Percentiles rank a stretch among this genome's conserved stretches.
Evolutionary conservation across 1,140 invertebrate species (phyloP).

Genomic region (Aphis gossypii): DNA sequence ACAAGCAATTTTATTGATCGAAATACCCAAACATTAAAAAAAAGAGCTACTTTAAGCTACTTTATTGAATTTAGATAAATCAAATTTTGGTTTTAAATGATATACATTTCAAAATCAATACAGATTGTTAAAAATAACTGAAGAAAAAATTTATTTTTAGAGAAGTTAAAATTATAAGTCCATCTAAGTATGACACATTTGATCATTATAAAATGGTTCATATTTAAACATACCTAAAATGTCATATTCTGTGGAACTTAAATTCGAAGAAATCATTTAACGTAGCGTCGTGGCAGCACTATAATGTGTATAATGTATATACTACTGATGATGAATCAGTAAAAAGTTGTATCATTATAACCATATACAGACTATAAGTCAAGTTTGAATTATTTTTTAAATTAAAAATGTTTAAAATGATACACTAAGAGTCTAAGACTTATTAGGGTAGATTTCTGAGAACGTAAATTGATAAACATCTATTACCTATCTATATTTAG

Average conservation of each 20-base stretch:
- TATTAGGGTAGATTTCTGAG: background rate
- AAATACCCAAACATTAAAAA: background rate
- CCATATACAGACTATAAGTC: background rate
- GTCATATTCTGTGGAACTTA: background rate
- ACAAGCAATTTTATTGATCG: background rate
- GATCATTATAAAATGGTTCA: background rate
- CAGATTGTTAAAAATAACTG: background rate
- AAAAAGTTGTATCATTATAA: background rate
- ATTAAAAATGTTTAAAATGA: slow-evolving; percentile 12
- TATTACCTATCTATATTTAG: background rate
- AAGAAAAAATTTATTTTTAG: background rate
- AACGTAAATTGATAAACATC: background rate
- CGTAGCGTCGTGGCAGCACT: background rate
- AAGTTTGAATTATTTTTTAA: slow-evolving; percentile 46
- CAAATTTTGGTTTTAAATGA: background rate
- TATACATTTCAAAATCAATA: background rate
- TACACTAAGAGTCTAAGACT: background rate
- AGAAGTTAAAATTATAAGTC: background rate
- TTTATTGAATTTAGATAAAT: background rate
- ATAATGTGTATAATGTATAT: background rate
- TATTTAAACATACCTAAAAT: slow-evolving; percentile 15
- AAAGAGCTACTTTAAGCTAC: background rate
- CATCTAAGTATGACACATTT: background rate
- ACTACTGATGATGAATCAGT: background rate
- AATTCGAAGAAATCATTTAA: slow-evolving; percentile 33